Percentiles rank a stretch among this genome's conserved stretches.
Evolutionary conservation across 2,888 invertebrate species (phyloP).

Genomic region (Nesidiocoris tenuis): DNA sequence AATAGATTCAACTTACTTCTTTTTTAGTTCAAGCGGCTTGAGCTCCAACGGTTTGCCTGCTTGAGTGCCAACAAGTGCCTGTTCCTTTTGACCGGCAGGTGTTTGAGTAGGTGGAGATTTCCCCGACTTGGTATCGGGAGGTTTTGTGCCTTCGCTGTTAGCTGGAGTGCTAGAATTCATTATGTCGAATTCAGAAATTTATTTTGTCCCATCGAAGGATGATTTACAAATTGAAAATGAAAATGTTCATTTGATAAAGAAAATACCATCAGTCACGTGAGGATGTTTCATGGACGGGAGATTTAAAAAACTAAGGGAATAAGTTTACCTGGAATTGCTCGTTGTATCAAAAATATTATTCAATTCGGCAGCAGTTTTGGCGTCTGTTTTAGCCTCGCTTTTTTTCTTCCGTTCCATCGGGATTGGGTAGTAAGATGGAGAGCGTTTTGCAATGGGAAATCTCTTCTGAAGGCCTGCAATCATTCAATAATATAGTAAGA

Average conservation of each 20-base stretch:
- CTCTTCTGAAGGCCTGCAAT: slow-evolving; percentile 47
- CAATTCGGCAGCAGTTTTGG: slow-evolving; percentile 68
- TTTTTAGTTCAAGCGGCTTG: slow-evolving; percentile 59
- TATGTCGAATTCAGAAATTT: too few species aligned
- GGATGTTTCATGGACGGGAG: too few species aligned
- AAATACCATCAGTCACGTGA: too few species aligned
- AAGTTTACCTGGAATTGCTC: slow-evolving; percentile 18
- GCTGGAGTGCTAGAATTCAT: slow-evolving; percentile 15
- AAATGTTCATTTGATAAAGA: too few species aligned
- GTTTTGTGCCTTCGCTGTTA: not conserved
- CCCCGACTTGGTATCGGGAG: not conserved
- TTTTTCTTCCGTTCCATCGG: slow-evolving; percentile 47
- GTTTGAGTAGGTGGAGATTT: not conserved
- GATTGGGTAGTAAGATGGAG: slow-evolving; percentile 43
- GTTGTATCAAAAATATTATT: slow-evolving; percentile 62
- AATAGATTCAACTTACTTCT: slow-evolving; percentile 55
- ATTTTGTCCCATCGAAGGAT: too few species aligned
- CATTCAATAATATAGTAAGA: too few species aligned
- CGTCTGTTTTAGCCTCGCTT: slow-evolving; percentile 60
- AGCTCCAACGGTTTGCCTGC: slow-evolving; percentile 54
- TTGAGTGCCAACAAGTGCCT: slow-evolving; percentile 43
- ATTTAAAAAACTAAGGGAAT: too few species aligned
- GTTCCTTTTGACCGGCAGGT: slow-evolving; percentile 47
- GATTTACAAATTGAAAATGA: too few species aligned
- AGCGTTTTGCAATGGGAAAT: slow-evolving; percentile 49